phyloP scores from a whole-genome alignment of 2,113 vertebrate species.

The Datnioides undecimradiatus region DNA sequence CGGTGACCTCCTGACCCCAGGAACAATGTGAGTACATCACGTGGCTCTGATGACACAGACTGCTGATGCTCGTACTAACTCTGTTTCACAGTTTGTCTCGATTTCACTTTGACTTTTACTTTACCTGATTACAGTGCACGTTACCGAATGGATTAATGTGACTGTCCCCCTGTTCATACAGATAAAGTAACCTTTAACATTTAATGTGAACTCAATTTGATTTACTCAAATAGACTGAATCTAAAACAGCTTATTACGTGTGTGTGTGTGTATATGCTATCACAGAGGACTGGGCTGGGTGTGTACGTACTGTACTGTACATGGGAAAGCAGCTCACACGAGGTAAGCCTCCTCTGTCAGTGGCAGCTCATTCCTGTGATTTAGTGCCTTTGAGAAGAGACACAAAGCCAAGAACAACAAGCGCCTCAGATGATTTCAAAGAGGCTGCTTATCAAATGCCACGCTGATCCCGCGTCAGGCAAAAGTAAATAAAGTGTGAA shows the following conservation, averaged over 20 bases:
- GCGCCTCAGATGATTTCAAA: constrained; percentile 29
- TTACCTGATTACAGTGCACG: neutral
- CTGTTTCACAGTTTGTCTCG: no score
- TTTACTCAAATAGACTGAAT: no score
- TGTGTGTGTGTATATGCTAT: no score
- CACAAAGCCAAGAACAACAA: constrained; percentile 46
- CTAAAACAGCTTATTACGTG: no score
- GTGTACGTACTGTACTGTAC: neutral
- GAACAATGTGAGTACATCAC: neutral
- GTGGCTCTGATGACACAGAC: neutral
- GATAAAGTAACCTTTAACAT: no score
- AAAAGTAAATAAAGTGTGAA: constrained; percentile 57
- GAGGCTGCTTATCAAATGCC: constrained; percentile 43
- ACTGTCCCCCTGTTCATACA: no score
- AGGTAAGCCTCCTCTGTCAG: neutral
- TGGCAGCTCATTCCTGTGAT: constrained; percentile 26
- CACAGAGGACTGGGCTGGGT: neutral
- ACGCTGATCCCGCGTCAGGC: constrained; percentile 35
- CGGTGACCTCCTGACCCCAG: neutral
- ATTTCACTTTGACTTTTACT: neutral
- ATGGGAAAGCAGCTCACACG: neutral
- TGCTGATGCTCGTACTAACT: no score
- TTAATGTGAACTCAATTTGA: no score
- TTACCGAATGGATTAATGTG: neutral
- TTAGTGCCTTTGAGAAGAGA: constrained; percentile 22